Evolutionary conservation across 1,140 invertebrate species (phyloP).

Genomic region (Helicoverpa zea): DNA sequence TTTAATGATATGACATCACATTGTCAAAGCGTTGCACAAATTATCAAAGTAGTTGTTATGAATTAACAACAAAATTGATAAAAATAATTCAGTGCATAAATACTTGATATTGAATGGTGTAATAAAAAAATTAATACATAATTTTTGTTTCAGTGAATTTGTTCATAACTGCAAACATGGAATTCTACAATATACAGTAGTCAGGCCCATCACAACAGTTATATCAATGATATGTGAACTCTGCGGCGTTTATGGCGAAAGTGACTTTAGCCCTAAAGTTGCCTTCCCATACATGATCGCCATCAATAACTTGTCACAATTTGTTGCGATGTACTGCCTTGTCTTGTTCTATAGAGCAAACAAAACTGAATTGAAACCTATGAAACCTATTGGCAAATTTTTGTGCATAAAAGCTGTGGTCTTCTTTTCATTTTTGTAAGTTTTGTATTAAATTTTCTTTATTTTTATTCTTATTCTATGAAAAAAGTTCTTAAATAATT

Average conservation of each 20-base stretch:
- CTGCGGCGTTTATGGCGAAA: slow-evolving; percentile 95
- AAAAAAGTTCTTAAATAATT: not conserved
- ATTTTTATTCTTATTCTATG: not conserved
- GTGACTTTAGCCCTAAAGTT: slow-evolving; percentile 93
- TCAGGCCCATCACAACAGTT: slow-evolving; percentile 95
- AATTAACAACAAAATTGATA: not conserved
- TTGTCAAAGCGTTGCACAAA: not conserved
- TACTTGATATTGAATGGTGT: not conserved
- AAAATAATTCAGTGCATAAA: not conserved
- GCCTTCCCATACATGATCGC: slow-evolving; percentile 97
- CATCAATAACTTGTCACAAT: slow-evolving; percentile 98
- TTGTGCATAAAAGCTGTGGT: slow-evolving; percentile 99
- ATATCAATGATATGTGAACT: slow-evolving; percentile 96
- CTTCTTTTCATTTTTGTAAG: slow-evolving; percentile 99
- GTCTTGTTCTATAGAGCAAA: slow-evolving; percentile 97
- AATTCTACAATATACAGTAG: slow-evolving; percentile 97
- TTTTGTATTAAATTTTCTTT: slow-evolving; percentile 61
- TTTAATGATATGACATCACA: not conserved
- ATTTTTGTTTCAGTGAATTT: slow-evolving; percentile 90
- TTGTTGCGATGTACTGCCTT: slow-evolving; percentile 98
- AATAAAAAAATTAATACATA: slow-evolving; percentile 10
- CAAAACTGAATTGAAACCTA: slow-evolving; percentile 94
- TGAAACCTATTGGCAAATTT: slow-evolving; percentile 98
- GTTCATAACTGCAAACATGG: slow-evolving; percentile 98
- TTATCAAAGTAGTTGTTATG: slow-evolving; percentile 3